Percentiles rank a stretch among this genome's conserved stretches.
Evolutionary conservation across 2,888 invertebrate genomes (phyloP).

Genomic region (Microplitis deprimator): DNA sequence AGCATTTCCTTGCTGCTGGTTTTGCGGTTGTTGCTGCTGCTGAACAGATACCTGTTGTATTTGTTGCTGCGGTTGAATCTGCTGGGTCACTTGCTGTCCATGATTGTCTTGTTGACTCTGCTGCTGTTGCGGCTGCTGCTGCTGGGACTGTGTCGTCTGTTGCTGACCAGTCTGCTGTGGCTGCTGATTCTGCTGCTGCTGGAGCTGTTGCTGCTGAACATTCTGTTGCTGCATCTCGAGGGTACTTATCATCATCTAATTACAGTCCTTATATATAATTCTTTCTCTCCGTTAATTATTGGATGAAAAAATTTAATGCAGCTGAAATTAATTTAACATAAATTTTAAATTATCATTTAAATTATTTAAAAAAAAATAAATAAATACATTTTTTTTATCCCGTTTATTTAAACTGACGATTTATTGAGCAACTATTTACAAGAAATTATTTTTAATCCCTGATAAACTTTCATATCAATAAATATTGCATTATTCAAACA

Average conservation of each 20-base stretch:
- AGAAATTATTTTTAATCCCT: too few relatives aligned
- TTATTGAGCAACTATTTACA: too few relatives aligned
- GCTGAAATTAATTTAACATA: background rate
- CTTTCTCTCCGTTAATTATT: background rate
- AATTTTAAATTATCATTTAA: background rate
- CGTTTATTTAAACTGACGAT: too few relatives aligned
- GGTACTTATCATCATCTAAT: constrained; percentile 66
- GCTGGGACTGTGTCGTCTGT: constrained; percentile 53
- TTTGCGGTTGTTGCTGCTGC: constrained; percentile 49
- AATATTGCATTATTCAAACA: background rate
- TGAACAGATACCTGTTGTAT: constrained; percentile 51
- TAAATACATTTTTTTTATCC: too few relatives aligned
- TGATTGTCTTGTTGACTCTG: constrained; percentile 57
- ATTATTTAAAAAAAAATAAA: too few relatives aligned
- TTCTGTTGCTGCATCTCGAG: constrained; percentile 60
- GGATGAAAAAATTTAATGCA: background rate
- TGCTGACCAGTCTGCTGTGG: constrained; percentile 44
- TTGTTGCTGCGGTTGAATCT: constrained; percentile 62
- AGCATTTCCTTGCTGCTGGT: constrained; percentile 58
- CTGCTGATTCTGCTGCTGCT: constrained; percentile 58
- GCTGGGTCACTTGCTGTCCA: constrained; percentile 53
- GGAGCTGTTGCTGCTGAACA: constrained; percentile 61
- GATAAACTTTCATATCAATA: background rate
- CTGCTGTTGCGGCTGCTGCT: constrained; percentile 64
- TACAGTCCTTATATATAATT: constrained; percentile 37